A percentile compares a stretch with the other conserved stretches of the same genome.
These are phyloP conservation scores for Drosophila rhopaloa DNA, from an alignment of 1,140 invertebrate genomes.

Conservation along the genomic window DNA sequence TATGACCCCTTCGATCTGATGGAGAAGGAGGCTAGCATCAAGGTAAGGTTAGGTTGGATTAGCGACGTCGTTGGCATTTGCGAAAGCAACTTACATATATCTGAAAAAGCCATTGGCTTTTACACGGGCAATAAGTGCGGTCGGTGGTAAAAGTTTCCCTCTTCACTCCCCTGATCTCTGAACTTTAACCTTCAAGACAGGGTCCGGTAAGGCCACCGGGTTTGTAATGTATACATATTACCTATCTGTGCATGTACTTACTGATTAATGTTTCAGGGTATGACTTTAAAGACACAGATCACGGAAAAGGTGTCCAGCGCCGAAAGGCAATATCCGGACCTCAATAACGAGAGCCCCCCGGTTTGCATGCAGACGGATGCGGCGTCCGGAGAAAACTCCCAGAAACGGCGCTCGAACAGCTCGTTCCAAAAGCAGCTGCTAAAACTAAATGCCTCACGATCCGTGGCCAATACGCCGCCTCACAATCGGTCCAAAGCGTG, in stretches of 20 bases:
- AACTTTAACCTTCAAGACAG: too few relatives aligned
- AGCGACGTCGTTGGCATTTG: background rate
- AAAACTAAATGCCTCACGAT: conserved; percentile 45
- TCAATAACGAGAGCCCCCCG: conserved; percentile 58
- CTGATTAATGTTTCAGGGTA: conserved; percentile 16
- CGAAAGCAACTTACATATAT: background rate
- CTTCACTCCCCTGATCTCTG: too few relatives aligned
- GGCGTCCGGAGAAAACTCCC: background rate
- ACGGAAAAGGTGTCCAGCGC: background rate
- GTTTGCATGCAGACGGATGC: conserved; percentile 31
- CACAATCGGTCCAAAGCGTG: conserved; percentile 10
- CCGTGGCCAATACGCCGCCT: conserved; percentile 25
- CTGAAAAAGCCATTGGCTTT: background rate
- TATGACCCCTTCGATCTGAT: conserved; percentile 77
- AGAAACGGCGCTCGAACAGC: conserved; percentile 10
- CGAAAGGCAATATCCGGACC: conserved; percentile 23
- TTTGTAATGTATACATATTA: background rate
- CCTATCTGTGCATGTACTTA: background rate
- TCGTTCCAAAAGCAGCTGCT: conserved; percentile 59
- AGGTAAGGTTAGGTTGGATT: conserved; percentile 44
- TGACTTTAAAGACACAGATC: conserved; percentile 14
- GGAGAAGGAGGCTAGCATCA: conserved; percentile 72
- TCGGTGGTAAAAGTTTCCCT: too few relatives aligned
- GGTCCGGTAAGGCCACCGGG: too few relatives aligned
- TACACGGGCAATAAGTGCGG: too few relatives aligned